Evolutionary conservation across 2,888 invertebrate genomes (phyloP).

Genomic region (Acronicta leporina): DNA sequence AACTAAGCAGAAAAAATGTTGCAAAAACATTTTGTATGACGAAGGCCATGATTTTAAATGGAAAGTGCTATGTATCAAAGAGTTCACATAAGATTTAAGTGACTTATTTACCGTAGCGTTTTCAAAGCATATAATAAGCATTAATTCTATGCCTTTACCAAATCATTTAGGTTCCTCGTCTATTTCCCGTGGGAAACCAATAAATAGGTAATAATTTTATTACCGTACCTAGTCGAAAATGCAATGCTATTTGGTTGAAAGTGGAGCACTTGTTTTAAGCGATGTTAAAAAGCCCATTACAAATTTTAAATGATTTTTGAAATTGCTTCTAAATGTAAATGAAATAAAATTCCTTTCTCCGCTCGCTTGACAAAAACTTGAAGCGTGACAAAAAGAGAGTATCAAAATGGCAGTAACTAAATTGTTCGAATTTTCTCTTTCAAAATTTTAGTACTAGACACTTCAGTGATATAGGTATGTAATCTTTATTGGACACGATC

Average conservation of each 20-base stretch:
- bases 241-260: not conserved
- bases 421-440: conserved; percentile 43
- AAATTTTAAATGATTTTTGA: conserved; percentile 21
- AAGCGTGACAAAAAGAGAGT: conserved; percentile 39
- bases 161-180: not conserved
- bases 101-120: conserved; percentile 15
- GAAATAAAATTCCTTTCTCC: conserved; percentile 39
- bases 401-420: conserved; percentile 21
- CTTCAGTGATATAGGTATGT: conserved; percentile 36
- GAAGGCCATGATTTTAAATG: conserved; percentile 34
- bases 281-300: conserved; percentile 14
- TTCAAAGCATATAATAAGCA: conserved; percentile 1
- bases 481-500: conserved; percentile 36
- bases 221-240: no score
- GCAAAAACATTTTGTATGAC: conserved; percentile 37
- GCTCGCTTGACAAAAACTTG: conserved; percentile 34
- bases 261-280: not conserved
- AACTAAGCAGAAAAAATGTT: conserved; percentile 40
- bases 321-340: conserved; percentile 29
- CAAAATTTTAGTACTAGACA: conserved; percentile 30
- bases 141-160: not conserved
- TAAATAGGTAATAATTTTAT: not conserved
- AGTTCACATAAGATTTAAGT: conserved; percentile 26
- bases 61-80: conserved; percentile 38
- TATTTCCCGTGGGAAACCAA: not conserved